These are phyloP conservation scores for Felis chaus DNA, from an alignment of 2,113 vertebrate genomes.

Conservation along the genomic window DNA sequence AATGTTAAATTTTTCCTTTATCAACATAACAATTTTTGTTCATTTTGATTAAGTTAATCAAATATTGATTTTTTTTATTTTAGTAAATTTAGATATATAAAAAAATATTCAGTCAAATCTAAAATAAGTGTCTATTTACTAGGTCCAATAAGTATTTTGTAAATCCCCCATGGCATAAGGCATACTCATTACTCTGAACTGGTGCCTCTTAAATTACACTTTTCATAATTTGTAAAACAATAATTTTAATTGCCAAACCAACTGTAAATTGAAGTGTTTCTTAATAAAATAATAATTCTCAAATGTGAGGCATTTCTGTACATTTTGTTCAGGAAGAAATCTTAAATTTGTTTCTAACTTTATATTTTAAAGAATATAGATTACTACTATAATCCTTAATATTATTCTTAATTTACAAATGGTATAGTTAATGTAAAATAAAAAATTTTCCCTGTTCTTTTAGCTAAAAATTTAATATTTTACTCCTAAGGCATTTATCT, in stretches of 20 bases:
- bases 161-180: neutral
- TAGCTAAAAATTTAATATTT: constrained; percentile 44
- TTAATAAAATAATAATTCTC: constrained; percentile 1
- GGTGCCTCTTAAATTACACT: neutral
- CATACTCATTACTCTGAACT: neutral
- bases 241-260: neutral
- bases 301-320: neutral
- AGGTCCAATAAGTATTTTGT: neutral
- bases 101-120: neutral
- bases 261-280: neutral
- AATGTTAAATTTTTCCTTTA: neutral
- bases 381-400: neutral
- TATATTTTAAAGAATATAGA: neutral
- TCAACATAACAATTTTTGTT: neutral
- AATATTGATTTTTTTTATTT: neutral
- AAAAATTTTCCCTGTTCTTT: neutral
- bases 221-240: neutral
- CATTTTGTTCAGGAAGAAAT: constrained; percentile 22
- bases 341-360: neutral
- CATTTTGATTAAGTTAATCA: neutral
- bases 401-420: constrained; percentile 41
- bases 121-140: neutral
- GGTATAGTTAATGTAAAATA: neutral
- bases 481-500: neutral
- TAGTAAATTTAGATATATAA: neutral